These are phyloP conservation scores for Ptilodon capucinus DNA, from an alignment of 2,888 invertebrate genomes.

Conservation along the genomic window DNA sequence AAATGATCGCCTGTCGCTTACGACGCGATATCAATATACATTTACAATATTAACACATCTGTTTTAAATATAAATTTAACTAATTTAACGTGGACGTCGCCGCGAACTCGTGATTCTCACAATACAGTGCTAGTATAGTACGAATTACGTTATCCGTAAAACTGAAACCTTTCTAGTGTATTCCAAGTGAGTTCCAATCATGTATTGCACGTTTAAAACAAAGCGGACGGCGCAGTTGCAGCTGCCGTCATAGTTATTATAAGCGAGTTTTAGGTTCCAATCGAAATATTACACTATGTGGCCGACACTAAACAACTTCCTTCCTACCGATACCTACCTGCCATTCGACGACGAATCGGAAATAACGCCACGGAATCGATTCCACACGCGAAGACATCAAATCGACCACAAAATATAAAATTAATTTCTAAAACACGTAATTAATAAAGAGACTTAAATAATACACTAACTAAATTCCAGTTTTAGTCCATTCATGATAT, in stretches of 20 bases:
- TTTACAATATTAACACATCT: conserved; percentile 81
- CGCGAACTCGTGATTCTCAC: conserved; percentile 47
- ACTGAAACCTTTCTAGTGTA: conserved; percentile 59
- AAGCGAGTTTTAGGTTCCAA: conserved; percentile 42
- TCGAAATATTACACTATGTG: conserved; percentile 37
- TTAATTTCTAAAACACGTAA: conserved; percentile 37
- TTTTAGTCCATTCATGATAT: conserved; percentile 40
- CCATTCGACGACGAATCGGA: neutral
- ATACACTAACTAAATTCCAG: conserved; percentile 57
- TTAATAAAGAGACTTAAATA: conserved; percentile 34
- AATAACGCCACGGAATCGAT: neutral
- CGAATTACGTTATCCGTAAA: conserved; percentile 39
- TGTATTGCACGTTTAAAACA: conserved; percentile 30
- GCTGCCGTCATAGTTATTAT: conserved; percentile 33
- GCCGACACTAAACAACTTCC: conserved; percentile 24
- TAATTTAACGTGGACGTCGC: conserved; percentile 70
- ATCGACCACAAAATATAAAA: conserved; percentile 37
- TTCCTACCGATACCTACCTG: neutral
- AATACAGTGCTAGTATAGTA: conserved; percentile 50
- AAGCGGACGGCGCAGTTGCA: conserved; percentile 24
- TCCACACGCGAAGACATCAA: neutral
- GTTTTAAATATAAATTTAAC: conserved; percentile 79
- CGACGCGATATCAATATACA: conserved; percentile 73
- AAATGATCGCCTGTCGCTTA: conserved; percentile 75
- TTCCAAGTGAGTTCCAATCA: conserved; percentile 33